Percentiles rank a stretch among this genome's conserved stretches.
Evolutionary conservation across 2,113 vertebrate genomes (phyloP).

Genomic region (Mystacornis crossleyi): DNA sequence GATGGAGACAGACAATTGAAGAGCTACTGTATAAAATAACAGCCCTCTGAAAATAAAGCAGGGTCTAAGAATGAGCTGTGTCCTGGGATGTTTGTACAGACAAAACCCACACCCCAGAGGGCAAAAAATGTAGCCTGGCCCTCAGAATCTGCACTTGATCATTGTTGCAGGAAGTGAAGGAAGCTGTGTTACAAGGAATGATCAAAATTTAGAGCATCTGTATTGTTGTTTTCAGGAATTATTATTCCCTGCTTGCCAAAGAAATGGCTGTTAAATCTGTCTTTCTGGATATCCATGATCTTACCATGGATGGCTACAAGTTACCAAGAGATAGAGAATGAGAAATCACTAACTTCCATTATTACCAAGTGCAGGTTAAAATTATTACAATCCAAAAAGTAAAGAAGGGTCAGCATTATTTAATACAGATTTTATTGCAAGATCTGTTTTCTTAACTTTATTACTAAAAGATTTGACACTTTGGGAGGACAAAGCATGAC

Average conservation of each 20-base stretch:
- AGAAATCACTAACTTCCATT: neutral
- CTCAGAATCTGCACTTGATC: neutral
- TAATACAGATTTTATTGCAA: neutral
- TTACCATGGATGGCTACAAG: neutral
- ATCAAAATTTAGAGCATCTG: constrained; percentile 9
- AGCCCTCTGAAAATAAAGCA: neutral
- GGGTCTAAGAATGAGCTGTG: neutral
- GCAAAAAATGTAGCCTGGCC: neutral
- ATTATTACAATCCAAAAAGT: neutral
- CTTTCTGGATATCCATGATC: neutral
- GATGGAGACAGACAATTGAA: neutral
- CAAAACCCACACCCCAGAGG: neutral
- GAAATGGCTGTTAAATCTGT: neutral
- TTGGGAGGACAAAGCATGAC: neutral
- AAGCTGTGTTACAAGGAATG: constrained; percentile 23
- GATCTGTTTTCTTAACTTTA: neutral
- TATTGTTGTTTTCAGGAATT: constrained; percentile 32
- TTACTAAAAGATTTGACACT: neutral
- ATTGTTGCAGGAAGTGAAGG: constrained; percentile 25
- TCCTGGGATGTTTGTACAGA: neutral
- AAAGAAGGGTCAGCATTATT: neutral
- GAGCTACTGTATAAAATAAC: neutral
- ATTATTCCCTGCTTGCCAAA: constrained; percentile 5
- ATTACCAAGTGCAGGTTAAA: fast-evolving
- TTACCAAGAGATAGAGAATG: neutral